Base-by-base conservation (phyloP, 2,888 invertebrate genomes). In the Cyclophora punctaria region DNA sequence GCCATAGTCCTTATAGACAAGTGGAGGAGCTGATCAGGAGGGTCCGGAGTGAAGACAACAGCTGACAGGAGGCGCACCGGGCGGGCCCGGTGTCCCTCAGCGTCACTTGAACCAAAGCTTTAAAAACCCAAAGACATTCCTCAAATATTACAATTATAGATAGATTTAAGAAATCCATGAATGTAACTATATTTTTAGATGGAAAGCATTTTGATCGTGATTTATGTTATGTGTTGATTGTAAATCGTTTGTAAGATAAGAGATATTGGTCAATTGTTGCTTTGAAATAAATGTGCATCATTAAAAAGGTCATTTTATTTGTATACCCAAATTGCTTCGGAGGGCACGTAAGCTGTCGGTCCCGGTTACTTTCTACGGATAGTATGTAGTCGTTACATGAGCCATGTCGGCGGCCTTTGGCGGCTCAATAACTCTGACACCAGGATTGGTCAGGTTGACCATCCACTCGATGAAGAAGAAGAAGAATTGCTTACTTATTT, bases 61-160 rank as follows among this genome's bases (percentile, higher is more conserved):
- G 87, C 84, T 88, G 88, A 88, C 88, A 80, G 48, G 84, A 86
- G 61, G 65, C 79, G n/a, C 66, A 78, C 83, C 86, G 85, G 78
- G 72, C 67, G 2, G 67, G 63, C 59, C 80, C 86, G 85, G 85
- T 75, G 6, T 79, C 44, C 34, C 34, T 33, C 62, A 74, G 76
- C 64, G 73, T 80, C 50, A 53, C 53, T 47, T 59, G 54, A 63
- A 45, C 50, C 44, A 51, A 57, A 59, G 61, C 62, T 64, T 61
- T 62, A 64, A 63, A 47, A 57, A 51, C 47, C 54, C 57, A 51
- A 52, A 59, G 56, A 58, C 64, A 64, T 64, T 64, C 64, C 64
- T 53, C 45, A 52, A 45, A 37, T 37, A 5, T 37, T 33, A 47
- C 43, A 46, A 55, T 33, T 56, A 49, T 49, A 7, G 7, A 20